Evolutionary conservation across 2,797 vertebrate genomes (phyloP), one percentile per base, ranked within the genome.

Genomic region (Trachops cirrhosus): DNA sequence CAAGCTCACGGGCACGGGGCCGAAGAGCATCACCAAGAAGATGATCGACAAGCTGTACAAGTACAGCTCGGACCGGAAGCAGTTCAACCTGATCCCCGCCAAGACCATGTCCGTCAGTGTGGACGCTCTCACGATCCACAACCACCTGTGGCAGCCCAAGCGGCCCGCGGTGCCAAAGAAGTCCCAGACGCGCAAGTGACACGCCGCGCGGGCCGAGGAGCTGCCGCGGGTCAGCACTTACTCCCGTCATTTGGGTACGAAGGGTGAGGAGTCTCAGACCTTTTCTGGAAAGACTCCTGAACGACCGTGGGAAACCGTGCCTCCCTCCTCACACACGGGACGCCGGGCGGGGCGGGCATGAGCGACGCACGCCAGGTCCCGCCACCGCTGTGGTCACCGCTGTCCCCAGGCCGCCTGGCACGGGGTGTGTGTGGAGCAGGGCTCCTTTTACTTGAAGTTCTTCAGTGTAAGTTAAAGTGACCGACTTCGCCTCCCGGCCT

Each of bases 41-140:
- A 99, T 99, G 99, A 99, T 99, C 6, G 99, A 99, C 98, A 99
- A 99, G 98, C 98, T 99, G 85, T 99, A 99, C 96, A 99, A 99
- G 97, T 99, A 99, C 98, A 99, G 98, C 98, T 99, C 99, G 0
- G 99, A 99, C 98, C 99, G 99, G 4, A 99, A 99, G 98, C 99
- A 99, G 98, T 99, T 99, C 89, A 99, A 98, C 0, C 98, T 99
- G 98, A 99, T 99, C 94, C 99, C 99, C 1, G 99, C 99, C 98
- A 99, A 99, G 98, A 99, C 99, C 92, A 99, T 99, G 98, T 99
- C 99, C 0, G 99, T 99, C 97, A 99, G 99, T 0, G 99, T 99
- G 98, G 99, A 99, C 5, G 99, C 99, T 0, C 98, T 99, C 85
- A 99, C 99, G 3, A 99, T 99, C 90, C 99, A 99, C 92, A 99